A percentile compares a stretch with the other conserved stretches of the same genome.
Evolutionary conservation across 2,888 invertebrate genomes (phyloP).

Genomic region (Oconnorella tubifera): DNA sequence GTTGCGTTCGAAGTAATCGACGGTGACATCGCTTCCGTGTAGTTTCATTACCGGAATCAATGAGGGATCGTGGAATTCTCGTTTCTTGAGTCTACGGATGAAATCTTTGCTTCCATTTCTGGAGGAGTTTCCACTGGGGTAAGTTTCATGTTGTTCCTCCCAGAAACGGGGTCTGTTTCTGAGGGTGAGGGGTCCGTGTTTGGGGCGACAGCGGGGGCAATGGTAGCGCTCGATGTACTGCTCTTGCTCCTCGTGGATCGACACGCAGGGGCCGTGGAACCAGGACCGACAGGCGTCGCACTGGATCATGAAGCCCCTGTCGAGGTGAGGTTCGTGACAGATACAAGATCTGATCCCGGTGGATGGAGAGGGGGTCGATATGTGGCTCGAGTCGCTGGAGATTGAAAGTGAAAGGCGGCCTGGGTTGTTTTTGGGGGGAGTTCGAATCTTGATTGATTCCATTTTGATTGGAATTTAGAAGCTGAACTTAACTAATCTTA

Average conservation of each 20-base stretch:
- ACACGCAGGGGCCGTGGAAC: not conserved
- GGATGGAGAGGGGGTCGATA: no score
- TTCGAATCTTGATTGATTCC: no score
- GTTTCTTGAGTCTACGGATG: not conserved
- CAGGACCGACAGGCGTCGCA: not conserved
- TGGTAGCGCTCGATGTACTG: not conserved
- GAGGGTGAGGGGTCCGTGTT: not conserved
- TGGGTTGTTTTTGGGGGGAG: no score
- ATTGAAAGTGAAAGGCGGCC: no score
- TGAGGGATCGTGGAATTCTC: not conserved
- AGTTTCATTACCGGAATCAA: not conserved
- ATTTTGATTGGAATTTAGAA: no score
- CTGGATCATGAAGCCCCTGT: slow-evolving; percentile 4
- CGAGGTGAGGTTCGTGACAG: no score
- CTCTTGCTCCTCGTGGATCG: not conserved
- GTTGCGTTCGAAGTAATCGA: not conserved
- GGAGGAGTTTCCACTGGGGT: not conserved
- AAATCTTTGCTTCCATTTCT: not conserved
- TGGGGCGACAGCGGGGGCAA: not conserved
- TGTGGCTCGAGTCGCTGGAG: no score
- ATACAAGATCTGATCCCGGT: no score
- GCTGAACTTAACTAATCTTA: no score
- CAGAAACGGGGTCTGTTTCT: not conserved
- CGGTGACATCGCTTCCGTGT: not conserved
- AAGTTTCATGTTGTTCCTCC: no score